phyloP scores from a whole-genome alignment of 2,113 vertebrate species.

The Mirza zaza region DNA sequence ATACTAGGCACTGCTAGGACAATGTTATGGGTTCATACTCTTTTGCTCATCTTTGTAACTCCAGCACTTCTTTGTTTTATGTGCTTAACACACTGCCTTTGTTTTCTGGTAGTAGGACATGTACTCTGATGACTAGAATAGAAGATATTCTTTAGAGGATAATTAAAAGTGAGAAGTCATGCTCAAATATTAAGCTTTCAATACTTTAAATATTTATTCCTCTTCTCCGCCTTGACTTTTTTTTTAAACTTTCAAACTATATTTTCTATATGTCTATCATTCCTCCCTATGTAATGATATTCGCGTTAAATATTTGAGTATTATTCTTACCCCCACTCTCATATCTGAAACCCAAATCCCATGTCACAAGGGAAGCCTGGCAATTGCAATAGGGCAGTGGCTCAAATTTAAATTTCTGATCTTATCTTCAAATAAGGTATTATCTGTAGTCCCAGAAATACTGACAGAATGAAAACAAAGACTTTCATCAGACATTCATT shows the following conservation, averaged over 20 bases:
- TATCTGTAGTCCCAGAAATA: neutral
- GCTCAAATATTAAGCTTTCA: neutral
- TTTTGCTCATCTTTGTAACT: neutral
- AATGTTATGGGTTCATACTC: neutral
- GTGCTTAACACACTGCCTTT: neutral
- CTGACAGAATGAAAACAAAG: neutral
- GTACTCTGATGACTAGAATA: neutral
- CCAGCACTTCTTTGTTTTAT: neutral
- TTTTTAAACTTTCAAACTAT: conserved; percentile 23
- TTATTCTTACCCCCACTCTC: neutral
- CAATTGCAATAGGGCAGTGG: neutral
- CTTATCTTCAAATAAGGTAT: neutral
- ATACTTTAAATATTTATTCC: conserved; percentile 47
- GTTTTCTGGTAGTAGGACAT: neutral
- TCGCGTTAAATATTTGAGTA: conserved; percentile 38
- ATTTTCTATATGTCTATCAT: conserved; percentile 52
- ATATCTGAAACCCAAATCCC: conserved; percentile 26
- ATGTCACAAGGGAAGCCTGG: neutral
- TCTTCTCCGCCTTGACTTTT: neutral
- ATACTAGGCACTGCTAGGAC: neutral
- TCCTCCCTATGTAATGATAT: conserved; percentile 31
- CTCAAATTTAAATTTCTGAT: neutral
- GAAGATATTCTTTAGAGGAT: neutral
- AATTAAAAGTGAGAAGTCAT: neutral
- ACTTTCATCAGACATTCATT: neutral